These are phyloP conservation scores for Scaptomyza tumidula DNA, from an alignment of 2,888 invertebrate genomes.

Conservation along the genomic window DNA sequence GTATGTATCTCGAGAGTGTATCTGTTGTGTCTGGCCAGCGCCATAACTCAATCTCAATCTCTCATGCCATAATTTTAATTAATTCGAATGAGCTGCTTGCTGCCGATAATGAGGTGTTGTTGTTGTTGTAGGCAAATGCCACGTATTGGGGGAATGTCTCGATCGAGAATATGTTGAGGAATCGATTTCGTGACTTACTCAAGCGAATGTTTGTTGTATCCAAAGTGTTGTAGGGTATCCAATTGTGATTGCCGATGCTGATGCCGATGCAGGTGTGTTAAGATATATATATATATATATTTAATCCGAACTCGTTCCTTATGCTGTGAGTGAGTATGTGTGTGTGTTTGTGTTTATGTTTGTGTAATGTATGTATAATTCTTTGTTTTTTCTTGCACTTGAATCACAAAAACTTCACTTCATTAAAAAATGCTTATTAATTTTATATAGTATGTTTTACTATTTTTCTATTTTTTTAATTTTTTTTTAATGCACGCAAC, in stretches of 20 bases:
- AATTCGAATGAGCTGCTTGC: slow-evolving; percentile 17
- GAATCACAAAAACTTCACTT: slow-evolving; percentile 59
- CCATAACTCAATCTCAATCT: slow-evolving; percentile 10
- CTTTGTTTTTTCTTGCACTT: slow-evolving; percentile 47
- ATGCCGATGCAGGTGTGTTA: slow-evolving; percentile 46
- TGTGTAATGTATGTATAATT: slow-evolving; percentile 33
- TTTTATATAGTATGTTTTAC: slow-evolving; percentile 23
- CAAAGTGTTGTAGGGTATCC: slow-evolving; percentile 66
- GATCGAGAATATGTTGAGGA: neutral
- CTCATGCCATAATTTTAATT: slow-evolving; percentile 7
- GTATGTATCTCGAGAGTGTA: neutral
- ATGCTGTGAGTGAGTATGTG: slow-evolving; percentile 6
- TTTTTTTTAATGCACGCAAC: slow-evolving; percentile 6
- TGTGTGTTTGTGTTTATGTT: slow-evolving; percentile 28
- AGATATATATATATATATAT: slow-evolving; percentile 34
- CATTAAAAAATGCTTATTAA: slow-evolving; percentile 38
- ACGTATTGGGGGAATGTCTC: slow-evolving; percentile 20
- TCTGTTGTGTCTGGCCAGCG: neutral
- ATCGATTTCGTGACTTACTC: slow-evolving; percentile 61
- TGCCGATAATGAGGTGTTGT: slow-evolving; percentile 7
- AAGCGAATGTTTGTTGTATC: slow-evolving; percentile 66
- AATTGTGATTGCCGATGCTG: slow-evolving; percentile 55
- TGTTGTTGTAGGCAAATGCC: neutral
- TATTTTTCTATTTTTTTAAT: slow-evolving; percentile 36
- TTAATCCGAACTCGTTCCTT: slow-evolving; percentile 63